These are phyloP conservation scores for Cirrhinus molitorella DNA, from an alignment of 2,797 vertebrate species.

Conservation along the genomic window DNA sequence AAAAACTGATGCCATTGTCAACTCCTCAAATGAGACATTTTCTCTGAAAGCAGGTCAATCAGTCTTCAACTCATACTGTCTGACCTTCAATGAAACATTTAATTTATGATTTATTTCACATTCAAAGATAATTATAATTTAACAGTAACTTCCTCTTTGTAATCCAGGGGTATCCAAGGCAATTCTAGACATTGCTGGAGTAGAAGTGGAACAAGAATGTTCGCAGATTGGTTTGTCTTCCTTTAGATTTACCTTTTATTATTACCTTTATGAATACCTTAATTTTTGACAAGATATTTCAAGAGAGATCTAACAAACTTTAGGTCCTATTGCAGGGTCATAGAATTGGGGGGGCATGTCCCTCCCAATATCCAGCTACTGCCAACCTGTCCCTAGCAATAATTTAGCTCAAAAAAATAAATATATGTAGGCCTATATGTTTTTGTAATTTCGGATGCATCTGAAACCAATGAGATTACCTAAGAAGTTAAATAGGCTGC, in stretches of 20 bases:
- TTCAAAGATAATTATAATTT: neutral
- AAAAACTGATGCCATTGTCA: constrained; percentile 91
- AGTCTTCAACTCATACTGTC: accelerated
- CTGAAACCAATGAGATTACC: no score
- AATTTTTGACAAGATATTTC: no score
- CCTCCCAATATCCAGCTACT: no score
- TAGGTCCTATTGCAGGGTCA: no score
- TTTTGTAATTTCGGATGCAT: no score
- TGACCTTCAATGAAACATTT: neutral
- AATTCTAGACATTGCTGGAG: constrained; percentile 85
- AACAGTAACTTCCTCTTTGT: neutral
- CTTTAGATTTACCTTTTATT: neutral
- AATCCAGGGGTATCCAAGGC: constrained; percentile 88
- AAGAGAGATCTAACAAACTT: no score
- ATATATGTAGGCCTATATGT: no score
- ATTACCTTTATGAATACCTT: neutral
- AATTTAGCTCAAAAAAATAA: no score
- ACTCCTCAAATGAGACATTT: constrained; percentile 82
- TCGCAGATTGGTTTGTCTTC: constrained; percentile 73
- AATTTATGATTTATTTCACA: neutral
- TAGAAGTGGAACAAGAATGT: constrained; percentile 78
- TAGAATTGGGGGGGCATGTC: no score
- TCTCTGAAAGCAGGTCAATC: constrained; percentile 79
- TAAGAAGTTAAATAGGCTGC: no score
- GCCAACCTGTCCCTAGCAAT: no score